phyloP scores from a whole-genome alignment of 2,888 invertebrate species.

The Sympetrum striolatum region DNA sequence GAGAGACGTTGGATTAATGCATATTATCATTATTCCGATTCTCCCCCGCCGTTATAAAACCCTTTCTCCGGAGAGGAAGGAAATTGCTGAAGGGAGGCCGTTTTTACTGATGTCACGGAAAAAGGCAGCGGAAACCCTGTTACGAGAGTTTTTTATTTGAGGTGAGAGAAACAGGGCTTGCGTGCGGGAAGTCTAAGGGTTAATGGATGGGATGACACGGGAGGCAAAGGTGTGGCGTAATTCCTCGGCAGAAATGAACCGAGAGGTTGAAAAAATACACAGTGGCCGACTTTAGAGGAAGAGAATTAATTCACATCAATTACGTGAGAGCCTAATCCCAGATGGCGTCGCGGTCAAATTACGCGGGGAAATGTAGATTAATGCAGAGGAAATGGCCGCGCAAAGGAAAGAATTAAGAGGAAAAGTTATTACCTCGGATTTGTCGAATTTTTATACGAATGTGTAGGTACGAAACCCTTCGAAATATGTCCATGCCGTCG shows the following conservation, averaged over 20 bases:
- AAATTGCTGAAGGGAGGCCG: neutral
- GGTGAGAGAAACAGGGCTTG: neutral
- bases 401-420: neutral
- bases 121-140: conserved; percentile 29
- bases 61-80: conserved; percentile 33
- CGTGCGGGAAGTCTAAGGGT: neutral
- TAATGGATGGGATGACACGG: neutral
- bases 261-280: neutral
- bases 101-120: conserved; percentile 21
- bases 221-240: neutral
- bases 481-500: too few relatives aligned
- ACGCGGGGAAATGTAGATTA: neutral
- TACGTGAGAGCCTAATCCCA: neutral
- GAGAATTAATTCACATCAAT: neutral
- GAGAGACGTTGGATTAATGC: conserved; percentile 42
- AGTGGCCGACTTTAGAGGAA: neutral
- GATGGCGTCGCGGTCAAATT: neutral
- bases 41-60: neutral
- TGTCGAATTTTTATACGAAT: neutral
- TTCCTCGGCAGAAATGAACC: neutral
- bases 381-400: neutral
- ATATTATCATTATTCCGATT: conserved; percentile 41
- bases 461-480: too few relatives aligned
- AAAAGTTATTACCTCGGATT: neutral
- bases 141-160: neutral